Evolutionary conservation across 2,888 invertebrate species (phyloP), one percentile per base, ranked within the genome.

Genomic region (Tortrix viridana): DNA sequence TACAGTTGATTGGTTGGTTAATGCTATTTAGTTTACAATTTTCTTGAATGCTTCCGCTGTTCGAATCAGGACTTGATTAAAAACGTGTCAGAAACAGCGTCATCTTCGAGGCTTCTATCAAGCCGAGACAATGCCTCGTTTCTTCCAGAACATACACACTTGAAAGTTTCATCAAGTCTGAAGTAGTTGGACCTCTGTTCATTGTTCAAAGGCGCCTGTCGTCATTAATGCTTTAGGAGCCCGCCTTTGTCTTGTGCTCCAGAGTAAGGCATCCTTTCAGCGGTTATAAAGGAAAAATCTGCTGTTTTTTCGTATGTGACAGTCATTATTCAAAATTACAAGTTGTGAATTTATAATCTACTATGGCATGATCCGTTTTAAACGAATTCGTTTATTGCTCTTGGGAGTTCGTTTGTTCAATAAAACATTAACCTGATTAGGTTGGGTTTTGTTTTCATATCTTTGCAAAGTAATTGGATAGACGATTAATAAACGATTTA

Each of bases 161-260:
- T 77, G 70, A 81, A 82, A 81, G 71, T 82, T 81, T 81, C 81
- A 83, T 83, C 76, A 78, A 73, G 76, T 76, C 77, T 80, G 69
- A 73, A 82, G 81, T 79, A 77, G 80, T 79, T 75, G 71, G 69
- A 71, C 74, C 68, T 69, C 70, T 76, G 75, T 77, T 79, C 81
- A 81, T 85, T 84, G 83, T 86, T 76, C 72, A 74, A 73, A 77
- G 79, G 74, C 76, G 77, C 74, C 71, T 72, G 75, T 73, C 78
- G 77, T 79, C 81, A 82, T 86, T 85, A 86, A 80, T 75, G 80
- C 77, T 75, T n/a, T 77, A 78, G 78, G 74, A 77, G 76, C 68
- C 74, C 74, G 75, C 71, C 79, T 81, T 86, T 87, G 86, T 86
- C 71, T 72, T 73, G 69, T 73, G 71, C 71, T 71, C 72, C 74